Percentiles rank a stretch among this genome's conserved stretches.
phyloP scores from a whole-genome alignment of 2,888 invertebrate species.

The Sturmia bella region DNA sequence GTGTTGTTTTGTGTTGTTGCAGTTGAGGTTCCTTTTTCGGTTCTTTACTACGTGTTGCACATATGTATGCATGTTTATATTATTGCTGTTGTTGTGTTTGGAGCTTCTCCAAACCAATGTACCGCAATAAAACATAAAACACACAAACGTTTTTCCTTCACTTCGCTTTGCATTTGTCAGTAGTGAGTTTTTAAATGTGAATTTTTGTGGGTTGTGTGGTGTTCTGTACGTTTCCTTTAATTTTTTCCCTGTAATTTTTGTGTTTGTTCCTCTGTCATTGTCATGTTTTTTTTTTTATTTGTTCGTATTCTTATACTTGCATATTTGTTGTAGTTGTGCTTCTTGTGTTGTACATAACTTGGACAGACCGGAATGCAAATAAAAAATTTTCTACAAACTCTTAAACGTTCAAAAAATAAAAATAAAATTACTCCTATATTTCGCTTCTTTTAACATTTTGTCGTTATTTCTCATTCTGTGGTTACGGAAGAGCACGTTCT shows the following conservation, averaged over 20 bases:
- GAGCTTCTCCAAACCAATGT: slow-evolving; percentile 51
- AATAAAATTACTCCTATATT: slow-evolving; percentile 58
- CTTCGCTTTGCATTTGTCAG: slow-evolving; percentile 53
- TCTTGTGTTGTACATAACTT: slow-evolving; percentile 60
- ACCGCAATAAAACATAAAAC: slow-evolving; percentile 44
- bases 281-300: slow-evolving; percentile 61
- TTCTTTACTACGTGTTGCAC: slow-evolving; percentile 69
- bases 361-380: slow-evolving; percentile 66
- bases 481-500: slow-evolving; percentile 64
- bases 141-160: slow-evolving; percentile 24
- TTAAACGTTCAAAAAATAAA: slow-evolving; percentile 40
- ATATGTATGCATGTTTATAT: slow-evolving; percentile 66
- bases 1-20: slow-evolving; percentile 42
- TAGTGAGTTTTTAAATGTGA: slow-evolving; percentile 54
- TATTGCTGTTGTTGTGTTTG: slow-evolving; percentile 54
- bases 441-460: slow-evolving; percentile 23
- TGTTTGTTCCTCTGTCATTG: slow-evolving; percentile 61
- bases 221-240: slow-evolving; percentile 60
- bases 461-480: slow-evolving; percentile 34
- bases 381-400: slow-evolving; percentile 61
- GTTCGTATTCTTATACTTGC: slow-evolving; percentile 30
- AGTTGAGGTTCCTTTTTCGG: slow-evolving; percentile 59
- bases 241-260: slow-evolving; percentile 43
- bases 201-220: slow-evolving; percentile 64
- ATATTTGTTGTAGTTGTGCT: slow-evolving; percentile 53